Evolutionary conservation across 2,888 invertebrate genomes (phyloP), one percentile per base, ranked within the genome.

Genomic region (Callimorpha dominula): DNA sequence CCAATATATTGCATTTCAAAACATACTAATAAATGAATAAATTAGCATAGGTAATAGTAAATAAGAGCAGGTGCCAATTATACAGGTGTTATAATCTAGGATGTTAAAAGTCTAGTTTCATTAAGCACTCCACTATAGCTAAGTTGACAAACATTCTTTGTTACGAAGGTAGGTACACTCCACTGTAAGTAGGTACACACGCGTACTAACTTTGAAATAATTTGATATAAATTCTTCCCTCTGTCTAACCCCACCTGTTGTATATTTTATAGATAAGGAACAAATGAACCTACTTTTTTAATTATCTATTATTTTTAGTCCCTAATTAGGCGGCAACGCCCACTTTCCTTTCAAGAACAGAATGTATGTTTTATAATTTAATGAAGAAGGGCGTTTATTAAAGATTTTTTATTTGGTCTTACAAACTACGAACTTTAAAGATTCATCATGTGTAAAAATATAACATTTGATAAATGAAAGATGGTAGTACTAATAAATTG

Each of bases 261-360:
- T 78, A 76, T 82, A 80, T 81, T 77, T 78, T 84, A 81, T 77
- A 82, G 86, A 88, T 88, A 85, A 86, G 78, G 76, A 71, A 80
- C 76, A 78, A 70, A 65, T 66, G 20, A 73, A 63, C 11, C 73
- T 73, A 75, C 77, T 70, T 78, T 81, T 84, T 84, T 82, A 84
- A 82, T 75, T 84, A 82, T 80, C 79, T 84, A 84, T 86, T 83
- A 77, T 79, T 78, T 76, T 74, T 71, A 65, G 43, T 54, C 78
- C 79, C 79, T 87, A 85, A 83, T 87, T 85, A 81, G 81, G 78
- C 65, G 70, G 70, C 71, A 65, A 74, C 75, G 72, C 70, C 77
- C 74, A 79, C 75, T 81, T 82, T 78, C 76, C 52, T 52, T 75
- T 68, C 70, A 77, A 77, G 65, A 69, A 69, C 67, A 68, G 68